Evolutionary conservation across 2,797 vertebrate genomes (phyloP).

Genomic region (Muraenolepis orangiensis): DNA sequence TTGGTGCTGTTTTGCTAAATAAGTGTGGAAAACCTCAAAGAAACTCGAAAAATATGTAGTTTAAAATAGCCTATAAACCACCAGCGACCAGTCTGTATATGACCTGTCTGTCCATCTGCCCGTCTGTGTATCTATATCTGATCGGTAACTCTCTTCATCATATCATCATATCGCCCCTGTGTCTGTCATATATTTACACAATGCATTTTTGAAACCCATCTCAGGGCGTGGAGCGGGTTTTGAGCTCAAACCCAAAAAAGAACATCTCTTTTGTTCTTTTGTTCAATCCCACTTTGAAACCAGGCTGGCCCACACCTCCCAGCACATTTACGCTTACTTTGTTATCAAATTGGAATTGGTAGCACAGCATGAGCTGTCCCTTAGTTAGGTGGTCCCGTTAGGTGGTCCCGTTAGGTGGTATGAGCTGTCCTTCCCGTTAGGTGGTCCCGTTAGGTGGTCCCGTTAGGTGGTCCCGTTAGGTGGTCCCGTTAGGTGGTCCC

Average conservation of each 20-base stretch:
- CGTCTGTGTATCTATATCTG: neutral
- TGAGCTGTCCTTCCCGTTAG: no score
- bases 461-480: neutral
- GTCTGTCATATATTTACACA: neutral
- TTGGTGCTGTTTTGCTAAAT: neutral
- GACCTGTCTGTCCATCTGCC: neutral
- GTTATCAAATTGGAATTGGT: constrained; percentile 5
- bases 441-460: neutral
- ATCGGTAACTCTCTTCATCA: neutral
- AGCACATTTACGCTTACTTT: neutral
- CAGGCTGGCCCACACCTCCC: constrained; percentile 3
- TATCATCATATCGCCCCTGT: constrained; percentile 7
- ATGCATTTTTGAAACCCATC: neutral
- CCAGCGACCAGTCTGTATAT: neutral
- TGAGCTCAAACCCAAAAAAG: neutral
- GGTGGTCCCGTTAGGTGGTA: no score
- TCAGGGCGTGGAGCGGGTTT: neutral
- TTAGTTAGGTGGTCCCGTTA: no score
- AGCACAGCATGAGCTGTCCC: neutral
- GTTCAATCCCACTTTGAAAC: constrained; percentile 9
- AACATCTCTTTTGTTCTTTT: no score
- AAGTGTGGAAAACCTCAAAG: neutral
- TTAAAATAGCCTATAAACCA: neutral
- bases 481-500: neutral
- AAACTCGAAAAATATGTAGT: neutral